Conservation (phyloP, 2,113 vertebrate species). For the Sturnira hondurensis region DNA sequence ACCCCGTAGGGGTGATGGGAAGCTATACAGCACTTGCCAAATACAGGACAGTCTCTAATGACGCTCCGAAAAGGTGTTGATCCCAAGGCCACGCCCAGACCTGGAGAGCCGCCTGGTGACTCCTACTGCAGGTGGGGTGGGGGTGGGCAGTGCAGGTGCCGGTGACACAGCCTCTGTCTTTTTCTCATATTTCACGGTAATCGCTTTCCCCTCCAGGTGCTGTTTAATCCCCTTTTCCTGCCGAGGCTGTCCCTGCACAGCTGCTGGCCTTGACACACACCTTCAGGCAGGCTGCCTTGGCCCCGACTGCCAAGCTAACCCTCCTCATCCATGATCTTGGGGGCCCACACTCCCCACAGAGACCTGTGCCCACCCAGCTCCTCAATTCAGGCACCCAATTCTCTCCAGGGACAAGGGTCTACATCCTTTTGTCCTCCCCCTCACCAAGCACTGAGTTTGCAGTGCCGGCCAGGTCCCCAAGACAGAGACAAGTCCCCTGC, state of each 20-base stretch:
- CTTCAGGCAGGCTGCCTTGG: neutral
- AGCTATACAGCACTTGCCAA: neutral
- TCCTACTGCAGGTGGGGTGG: neutral
- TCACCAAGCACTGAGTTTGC: neutral
- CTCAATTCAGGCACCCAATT: fast-evolving
- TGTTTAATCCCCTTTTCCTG: neutral
- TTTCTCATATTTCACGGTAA: slow-evolving; percentile 2
- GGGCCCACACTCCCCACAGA: fast-evolving
- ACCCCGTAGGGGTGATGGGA: neutral
- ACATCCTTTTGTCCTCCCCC: neutral
- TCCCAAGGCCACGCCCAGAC: neutral
- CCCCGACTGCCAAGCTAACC: neutral
- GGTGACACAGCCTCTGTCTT: neutral
- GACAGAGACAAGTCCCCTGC: neutral
- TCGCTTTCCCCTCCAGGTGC: neutral
- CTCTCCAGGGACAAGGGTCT: neutral
- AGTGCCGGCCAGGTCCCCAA: neutral
- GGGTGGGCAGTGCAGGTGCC: neutral
- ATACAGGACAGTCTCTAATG: neutral
- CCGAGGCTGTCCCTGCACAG: neutral
- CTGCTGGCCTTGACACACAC: neutral
- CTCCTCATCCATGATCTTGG: neutral
- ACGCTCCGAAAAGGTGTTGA: neutral
- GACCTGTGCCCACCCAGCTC: neutral
- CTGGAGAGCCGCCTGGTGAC: neutral